Evolutionary conservation across 2,113 vertebrate species (phyloP).

Genomic region (Xyrauchen texanus): DNA sequence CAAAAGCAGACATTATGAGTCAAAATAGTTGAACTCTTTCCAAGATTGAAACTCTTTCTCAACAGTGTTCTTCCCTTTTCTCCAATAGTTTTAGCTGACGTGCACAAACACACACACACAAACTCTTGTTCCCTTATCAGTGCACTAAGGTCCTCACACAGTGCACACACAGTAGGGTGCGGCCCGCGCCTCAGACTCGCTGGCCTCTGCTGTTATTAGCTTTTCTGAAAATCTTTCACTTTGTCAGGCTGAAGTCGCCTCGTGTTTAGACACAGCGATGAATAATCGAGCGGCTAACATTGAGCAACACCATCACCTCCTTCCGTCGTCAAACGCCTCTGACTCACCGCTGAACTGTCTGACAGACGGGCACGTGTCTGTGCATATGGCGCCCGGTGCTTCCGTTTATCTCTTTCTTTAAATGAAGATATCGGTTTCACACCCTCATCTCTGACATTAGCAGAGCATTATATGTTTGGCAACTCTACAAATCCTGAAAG

Average conservation of each 20-base stretch:
- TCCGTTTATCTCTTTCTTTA: background rate
- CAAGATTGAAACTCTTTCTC: slow-evolving; percentile 1
- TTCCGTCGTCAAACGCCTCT: slow-evolving; percentile 18
- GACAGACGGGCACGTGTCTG: background rate
- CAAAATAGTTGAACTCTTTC: background rate
- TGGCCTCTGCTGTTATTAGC: slow-evolving; percentile 65
- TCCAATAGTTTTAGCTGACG: background rate
- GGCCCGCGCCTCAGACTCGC: slow-evolving; percentile 58
- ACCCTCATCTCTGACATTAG: background rate
- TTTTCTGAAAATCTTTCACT: slow-evolving; percentile 61
- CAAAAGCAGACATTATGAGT: too few relatives aligned
- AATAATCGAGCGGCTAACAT: slow-evolving; percentile 39
- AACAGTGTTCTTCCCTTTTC: slow-evolving; percentile 6
- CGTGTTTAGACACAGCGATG: slow-evolving; percentile 41
- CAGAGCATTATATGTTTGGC: background rate
- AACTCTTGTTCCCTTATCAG: slow-evolving; percentile 9
- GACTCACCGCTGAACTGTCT: slow-evolving; percentile 7
- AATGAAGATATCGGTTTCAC: background rate
- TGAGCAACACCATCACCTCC: slow-evolving; percentile 46
- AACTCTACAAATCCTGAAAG: background rate
- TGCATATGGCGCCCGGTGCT: background rate
- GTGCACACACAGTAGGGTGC: slow-evolving; percentile 67
- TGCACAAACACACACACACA: slow-evolving; percentile 26
- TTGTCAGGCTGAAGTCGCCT: slow-evolving; percentile 42
- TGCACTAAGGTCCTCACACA: slow-evolving; percentile 65